Percentiles rank a stretch among this genome's conserved stretches.
Evolutionary conservation across 2,888 invertebrate species (phyloP).

Genomic region (Gortyna flavago): DNA sequence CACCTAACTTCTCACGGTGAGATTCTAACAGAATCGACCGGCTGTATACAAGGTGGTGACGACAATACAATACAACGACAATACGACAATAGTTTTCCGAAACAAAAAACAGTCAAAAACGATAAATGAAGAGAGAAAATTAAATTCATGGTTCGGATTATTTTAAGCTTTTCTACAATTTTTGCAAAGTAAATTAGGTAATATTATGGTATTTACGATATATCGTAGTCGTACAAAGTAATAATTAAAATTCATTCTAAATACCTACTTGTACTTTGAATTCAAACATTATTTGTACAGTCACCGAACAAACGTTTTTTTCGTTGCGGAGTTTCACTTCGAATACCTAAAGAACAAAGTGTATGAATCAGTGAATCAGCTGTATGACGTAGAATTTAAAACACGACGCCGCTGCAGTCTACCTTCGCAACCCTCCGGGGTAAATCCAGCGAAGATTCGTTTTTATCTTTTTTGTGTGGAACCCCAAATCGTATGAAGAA

Average conservation of each 20-base stretch:
- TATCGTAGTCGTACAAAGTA: not conserved
- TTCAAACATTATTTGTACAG: not conserved
- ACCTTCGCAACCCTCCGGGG: conserved; percentile 2
- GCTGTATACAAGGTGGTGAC: conserved; percentile 14
- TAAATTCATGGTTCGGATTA: not conserved
- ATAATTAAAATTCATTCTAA: not conserved
- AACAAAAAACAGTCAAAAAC: not conserved
- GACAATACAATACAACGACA: no score
- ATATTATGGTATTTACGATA: not conserved
- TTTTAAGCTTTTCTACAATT: not conserved
- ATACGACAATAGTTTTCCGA: not conserved
- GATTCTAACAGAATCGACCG: no score
- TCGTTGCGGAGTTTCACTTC: not conserved
- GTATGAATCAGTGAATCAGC: no score
- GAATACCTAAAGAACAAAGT: not conserved
- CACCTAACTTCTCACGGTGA: no score
- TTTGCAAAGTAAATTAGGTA: not conserved
- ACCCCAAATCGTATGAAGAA: conserved; percentile 69
- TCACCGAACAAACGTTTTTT: not conserved
- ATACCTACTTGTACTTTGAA: not conserved
- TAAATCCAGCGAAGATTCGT: conserved; percentile 4
- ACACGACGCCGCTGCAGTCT: not conserved
- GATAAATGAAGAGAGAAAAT: not conserved
- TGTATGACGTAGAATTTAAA: not conserved
- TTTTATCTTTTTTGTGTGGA: conserved; percentile 44